Evolutionary conservation across 2,888 invertebrate genomes (phyloP).

Genomic region (Diaprepes abbreviatus): DNA sequence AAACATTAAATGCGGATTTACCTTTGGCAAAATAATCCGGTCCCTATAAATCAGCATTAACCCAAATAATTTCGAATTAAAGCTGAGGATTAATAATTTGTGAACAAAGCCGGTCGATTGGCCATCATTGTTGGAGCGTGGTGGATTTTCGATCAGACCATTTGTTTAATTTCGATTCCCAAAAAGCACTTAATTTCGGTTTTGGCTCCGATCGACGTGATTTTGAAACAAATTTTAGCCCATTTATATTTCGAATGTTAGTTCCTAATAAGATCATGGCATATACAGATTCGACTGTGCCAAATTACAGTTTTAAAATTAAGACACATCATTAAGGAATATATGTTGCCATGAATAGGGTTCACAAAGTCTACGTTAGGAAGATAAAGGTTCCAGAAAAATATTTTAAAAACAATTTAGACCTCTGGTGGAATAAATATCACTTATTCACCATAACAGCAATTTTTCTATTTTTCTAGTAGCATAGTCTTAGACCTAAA

Average conservation of each 20-base stretch:
- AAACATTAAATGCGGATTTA: background rate
- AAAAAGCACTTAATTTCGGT: conserved; percentile 37
- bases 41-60: conserved; percentile 35
- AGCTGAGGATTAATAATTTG: conserved; percentile 30
- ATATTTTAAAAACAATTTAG: too few relatives aligned
- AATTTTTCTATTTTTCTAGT: too few relatives aligned
- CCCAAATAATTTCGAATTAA: conserved; percentile 31
- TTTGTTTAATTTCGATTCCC: conserved; percentile 37
- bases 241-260: conserved; percentile 19
- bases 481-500: too few relatives aligned
- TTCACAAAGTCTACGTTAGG: too few relatives aligned
- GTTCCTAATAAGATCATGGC: too few relatives aligned
- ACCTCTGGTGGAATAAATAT: too few relatives aligned
- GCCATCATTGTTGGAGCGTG: conserved; percentile 25
- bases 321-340: too few relatives aligned
- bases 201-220: conserved; percentile 21
- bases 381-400: too few relatives aligned
- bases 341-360: too few relatives aligned
- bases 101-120: conserved; percentile 31
- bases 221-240: conserved; percentile 10
- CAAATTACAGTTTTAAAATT: too few relatives aligned
- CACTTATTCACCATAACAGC: too few relatives aligned
- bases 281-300: too few relatives aligned
- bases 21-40: conserved; percentile 27
- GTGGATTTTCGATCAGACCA: conserved; percentile 26